Conservation (phyloP, 53 echinoderm and acorn worm species). For the Antedon mediterranea region DNA sequence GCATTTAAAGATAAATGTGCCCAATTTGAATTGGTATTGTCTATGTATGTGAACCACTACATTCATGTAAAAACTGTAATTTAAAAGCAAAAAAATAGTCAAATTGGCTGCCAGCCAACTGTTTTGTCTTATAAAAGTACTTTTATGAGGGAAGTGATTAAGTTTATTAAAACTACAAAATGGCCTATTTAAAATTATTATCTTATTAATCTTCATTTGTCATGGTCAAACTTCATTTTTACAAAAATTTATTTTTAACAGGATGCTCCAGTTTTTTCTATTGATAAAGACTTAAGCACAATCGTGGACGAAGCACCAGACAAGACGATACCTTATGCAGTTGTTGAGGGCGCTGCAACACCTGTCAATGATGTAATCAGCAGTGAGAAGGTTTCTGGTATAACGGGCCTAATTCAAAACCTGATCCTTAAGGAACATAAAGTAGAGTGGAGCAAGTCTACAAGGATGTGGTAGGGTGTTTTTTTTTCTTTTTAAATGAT, state of each 20-base stretch:
- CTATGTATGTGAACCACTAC: too few species aligned
- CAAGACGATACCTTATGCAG: conserved; percentile 72
- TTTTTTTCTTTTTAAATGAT: too few species aligned
- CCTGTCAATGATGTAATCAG: conserved; percentile 42
- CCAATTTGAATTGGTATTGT: too few species aligned
- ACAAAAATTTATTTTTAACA: conserved; percentile 2
- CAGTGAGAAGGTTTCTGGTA: conserved; percentile 60
- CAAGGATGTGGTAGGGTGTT: conserved; percentile 56
- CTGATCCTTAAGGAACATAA: conserved; percentile 78
- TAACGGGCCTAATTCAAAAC: conserved; percentile 64
- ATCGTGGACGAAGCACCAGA: conserved; percentile 47
- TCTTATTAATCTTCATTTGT: too few species aligned
- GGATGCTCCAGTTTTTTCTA: conserved; percentile 66
- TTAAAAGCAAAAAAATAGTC: too few species aligned
- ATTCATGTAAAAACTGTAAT: too few species aligned
- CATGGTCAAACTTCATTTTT: not conserved
- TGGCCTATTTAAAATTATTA: too few species aligned
- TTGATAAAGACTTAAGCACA: conserved; percentile 43
- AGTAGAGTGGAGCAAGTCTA: conserved; percentile 87
- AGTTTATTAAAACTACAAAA: too few species aligned
- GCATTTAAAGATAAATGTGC: too few species aligned
- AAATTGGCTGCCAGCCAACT: too few species aligned
- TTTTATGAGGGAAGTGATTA: too few species aligned
- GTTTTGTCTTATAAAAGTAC: too few species aligned
- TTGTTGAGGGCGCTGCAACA: conserved; percentile 60